Conservation (phyloP, 2,113 vertebrate genomes). For the Megaceryle maxima region DNA sequence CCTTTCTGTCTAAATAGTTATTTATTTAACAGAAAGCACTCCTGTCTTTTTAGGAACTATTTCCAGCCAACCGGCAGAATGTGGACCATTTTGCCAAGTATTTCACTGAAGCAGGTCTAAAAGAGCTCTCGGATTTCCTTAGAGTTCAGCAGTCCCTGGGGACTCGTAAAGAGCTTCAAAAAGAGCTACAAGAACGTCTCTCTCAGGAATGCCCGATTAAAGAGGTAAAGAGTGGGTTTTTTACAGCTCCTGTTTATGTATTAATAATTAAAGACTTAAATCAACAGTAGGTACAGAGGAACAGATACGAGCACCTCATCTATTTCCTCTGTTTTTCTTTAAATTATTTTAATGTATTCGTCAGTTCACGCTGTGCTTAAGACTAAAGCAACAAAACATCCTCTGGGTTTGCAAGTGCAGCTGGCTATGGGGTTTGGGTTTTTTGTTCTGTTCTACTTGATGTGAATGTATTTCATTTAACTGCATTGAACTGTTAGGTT, state of each 20-base stretch:
- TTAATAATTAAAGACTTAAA: not conserved
- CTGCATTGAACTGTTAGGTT: not conserved
- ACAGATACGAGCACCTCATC: not conserved
- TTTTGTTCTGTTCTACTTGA: not conserved
- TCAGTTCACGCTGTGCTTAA: not conserved
- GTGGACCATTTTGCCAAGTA: constrained; percentile 92
- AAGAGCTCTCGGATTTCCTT: constrained; percentile 89
- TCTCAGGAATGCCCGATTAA: constrained; percentile 89
- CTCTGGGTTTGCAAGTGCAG: not conserved
- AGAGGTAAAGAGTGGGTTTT: constrained; percentile 74
- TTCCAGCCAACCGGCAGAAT: constrained; percentile 89
- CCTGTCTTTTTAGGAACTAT: constrained; percentile 81
- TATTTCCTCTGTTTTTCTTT: not conserved
- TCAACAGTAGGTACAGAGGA: not conserved
- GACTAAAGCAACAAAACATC: not conserved
- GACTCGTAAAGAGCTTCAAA: constrained; percentile 92
- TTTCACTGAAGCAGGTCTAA: constrained; percentile 90
- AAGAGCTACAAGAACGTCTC: constrained; percentile 89
- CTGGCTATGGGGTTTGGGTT: not conserved
- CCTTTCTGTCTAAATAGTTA: not conserved
- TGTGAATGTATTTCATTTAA: not conserved
- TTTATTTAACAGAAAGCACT: not conserved
- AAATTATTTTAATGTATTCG: not conserved
- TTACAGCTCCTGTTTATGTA: not conserved
- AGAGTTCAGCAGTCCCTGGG: constrained; percentile 87